phyloP scores from a whole-genome alignment of 2,797 vertebrate species.

The Pipistrellus kuhlii region DNA sequence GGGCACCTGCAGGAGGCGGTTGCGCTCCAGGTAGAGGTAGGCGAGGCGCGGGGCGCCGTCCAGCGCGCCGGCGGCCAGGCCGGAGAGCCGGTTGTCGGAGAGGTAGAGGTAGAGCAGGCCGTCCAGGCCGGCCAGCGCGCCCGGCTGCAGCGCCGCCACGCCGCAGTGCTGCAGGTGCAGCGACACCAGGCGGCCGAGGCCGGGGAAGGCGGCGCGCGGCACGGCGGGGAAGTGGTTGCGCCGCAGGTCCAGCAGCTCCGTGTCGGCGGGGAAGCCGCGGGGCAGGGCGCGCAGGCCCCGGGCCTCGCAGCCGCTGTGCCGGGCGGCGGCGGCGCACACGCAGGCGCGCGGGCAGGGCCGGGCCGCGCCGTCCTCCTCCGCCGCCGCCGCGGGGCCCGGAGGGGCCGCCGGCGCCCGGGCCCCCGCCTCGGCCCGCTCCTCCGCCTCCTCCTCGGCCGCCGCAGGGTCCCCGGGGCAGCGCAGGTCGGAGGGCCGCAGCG shows the following conservation, averaged over 20 bases:
- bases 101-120: constrained; percentile 96
- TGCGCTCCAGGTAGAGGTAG: constrained; percentile 95
- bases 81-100: constrained; percentile 91
- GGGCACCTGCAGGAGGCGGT: constrained; percentile 91
- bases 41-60: constrained; percentile 90
- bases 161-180: constrained; percentile 94
- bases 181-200: constrained; percentile 90
- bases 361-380: neutral
- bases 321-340: constrained; percentile 88
- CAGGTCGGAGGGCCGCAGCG: constrained; percentile 89
- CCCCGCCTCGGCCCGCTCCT: constrained; percentile 71
- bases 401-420: constrained; percentile 41
- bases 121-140: constrained; percentile 92
- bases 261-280: constrained; percentile 90
- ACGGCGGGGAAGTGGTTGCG: constrained; percentile 91
- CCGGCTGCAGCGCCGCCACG: constrained; percentile 87
- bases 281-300: constrained; percentile 91
- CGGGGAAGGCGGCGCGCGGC: constrained; percentile 89
- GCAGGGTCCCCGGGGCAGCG: constrained; percentile 89
- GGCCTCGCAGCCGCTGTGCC: constrained; percentile 92
- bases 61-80: constrained; percentile 89
- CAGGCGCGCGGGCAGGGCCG: constrained; percentile 90
- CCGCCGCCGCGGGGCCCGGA: neutral
- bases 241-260: constrained; percentile 92
- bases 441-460: constrained; percentile 74